A percentile compares a stretch with the other conserved stretches of the same genome.
Conservation (phyloP, 1,140 invertebrate species). For the Pollicipes pollicipes region DNA sequence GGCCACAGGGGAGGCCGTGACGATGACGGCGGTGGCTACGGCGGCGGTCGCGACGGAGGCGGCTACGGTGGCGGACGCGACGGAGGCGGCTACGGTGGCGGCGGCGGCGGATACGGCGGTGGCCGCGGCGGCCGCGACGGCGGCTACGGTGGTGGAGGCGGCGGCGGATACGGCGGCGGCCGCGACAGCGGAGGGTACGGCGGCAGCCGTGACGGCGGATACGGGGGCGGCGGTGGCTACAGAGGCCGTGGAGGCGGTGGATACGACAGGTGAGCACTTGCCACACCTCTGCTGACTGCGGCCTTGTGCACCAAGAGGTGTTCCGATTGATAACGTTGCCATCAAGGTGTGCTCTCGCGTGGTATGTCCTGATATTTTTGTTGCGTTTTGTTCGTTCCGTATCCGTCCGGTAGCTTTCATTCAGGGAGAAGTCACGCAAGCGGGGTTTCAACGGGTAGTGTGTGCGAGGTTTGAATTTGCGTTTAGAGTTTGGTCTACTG, state of each 20-base stretch:
- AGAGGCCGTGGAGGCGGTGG: neutral
- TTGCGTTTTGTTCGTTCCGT: too few relatives aligned
- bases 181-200: neutral
- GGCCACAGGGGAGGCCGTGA: neutral
- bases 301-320: too few relatives aligned
- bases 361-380: too few relatives aligned
- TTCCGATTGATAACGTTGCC: too few relatives aligned
- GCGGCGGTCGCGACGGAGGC: neutral
- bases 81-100: neutral
- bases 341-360: too few relatives aligned
- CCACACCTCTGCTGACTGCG: too few relatives aligned
- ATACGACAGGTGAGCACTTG: neutral
- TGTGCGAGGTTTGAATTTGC: too few relatives aligned
- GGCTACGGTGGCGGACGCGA: neutral
- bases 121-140: neutral
- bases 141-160: neutral
- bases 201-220: neutral
- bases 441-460: too few relatives aligned
- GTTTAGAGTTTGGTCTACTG: too few relatives aligned
- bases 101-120: neutral
- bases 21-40: neutral
- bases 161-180: neutral
- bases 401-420: too few relatives aligned
- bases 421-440: too few relatives aligned
- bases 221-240: neutral